A percentile compares a stretch with the other conserved stretches of the same genome.
These are phyloP conservation scores for Clivina fossor DNA, from an alignment of 2,888 invertebrate genomes.

Conservation along the genomic window DNA sequence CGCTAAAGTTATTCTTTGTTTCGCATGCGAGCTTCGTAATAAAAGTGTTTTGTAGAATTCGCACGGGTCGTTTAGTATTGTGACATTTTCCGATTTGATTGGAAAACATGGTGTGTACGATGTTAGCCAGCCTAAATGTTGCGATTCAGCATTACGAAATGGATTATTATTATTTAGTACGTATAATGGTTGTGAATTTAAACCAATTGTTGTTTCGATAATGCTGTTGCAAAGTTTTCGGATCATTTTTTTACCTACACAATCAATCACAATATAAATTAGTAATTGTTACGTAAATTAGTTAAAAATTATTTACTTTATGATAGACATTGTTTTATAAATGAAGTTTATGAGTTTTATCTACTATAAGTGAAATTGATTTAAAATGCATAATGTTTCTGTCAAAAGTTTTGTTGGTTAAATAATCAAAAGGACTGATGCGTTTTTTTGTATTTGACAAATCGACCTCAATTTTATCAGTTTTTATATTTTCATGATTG, in stretches of 20 bases:
- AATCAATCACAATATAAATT: too few relatives aligned
- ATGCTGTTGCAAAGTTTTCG: conserved; percentile 48
- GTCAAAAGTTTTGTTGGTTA: background rate
- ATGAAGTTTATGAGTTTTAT: too few relatives aligned
- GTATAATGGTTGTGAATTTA: conserved; percentile 42
- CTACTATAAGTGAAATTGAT: too few relatives aligned
- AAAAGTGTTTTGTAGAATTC: conserved; percentile 76
- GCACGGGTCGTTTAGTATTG: conserved; percentile 73
- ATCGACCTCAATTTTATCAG: too few relatives aligned
- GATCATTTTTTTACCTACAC: conserved; percentile 45
- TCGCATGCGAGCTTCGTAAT: conserved; percentile 67
- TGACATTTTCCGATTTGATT: conserved; percentile 66
- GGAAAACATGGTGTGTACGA: conserved; percentile 69
- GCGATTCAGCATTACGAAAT: conserved; percentile 47
- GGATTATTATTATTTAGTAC: conserved; percentile 42
- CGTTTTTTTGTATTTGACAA: too few relatives aligned
- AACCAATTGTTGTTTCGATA: conserved; percentile 46
- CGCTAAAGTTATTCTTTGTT: conserved; percentile 75
- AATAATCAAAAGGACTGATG: too few relatives aligned
- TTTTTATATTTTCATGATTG: too few relatives aligned
- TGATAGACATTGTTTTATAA: too few relatives aligned
- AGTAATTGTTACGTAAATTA: too few relatives aligned
- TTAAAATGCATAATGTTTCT: too few relatives aligned
- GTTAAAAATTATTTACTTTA: too few relatives aligned
- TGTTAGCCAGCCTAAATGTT: conserved; percentile 59